phyloP scores from a whole-genome alignment of 1,140 invertebrate genomes.

The Temnothorax curvispinosus region DNA sequence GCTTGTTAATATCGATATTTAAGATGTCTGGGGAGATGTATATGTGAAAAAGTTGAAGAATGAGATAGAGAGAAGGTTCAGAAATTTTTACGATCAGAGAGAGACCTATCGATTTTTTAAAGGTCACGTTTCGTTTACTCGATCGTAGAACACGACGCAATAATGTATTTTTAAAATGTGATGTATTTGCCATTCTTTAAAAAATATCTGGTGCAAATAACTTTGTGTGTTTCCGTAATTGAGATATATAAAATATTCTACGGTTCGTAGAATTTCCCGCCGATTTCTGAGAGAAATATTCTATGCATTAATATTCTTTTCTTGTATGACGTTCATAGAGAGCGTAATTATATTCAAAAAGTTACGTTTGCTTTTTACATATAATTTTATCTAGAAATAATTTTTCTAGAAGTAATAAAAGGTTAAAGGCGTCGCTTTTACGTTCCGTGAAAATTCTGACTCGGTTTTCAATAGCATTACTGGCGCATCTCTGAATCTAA shows the following conservation, averaged over 20 bases:
- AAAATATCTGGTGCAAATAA: not conserved
- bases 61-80: not conserved
- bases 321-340: not conserved
- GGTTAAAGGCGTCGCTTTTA: not conserved
- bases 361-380: not conserved
- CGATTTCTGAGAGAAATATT: not conserved
- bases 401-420: not conserved
- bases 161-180: not conserved
- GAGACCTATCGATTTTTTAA: not conserved
- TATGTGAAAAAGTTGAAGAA: not conserved
- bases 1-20: not conserved
- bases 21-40: not conserved
- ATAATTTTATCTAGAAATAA: not conserved
- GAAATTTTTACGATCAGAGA: not conserved
- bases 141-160: not conserved
- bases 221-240: slow-evolving; percentile 10
- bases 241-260: slow-evolving; percentile 6
- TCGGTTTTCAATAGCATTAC: not conserved
- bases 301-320: not conserved
- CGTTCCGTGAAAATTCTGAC: not conserved
- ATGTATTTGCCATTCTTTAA: not conserved
- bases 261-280: not conserved
- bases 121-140: not conserved
- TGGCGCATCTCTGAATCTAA: not conserved
- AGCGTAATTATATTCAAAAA: not conserved